Base-by-base conservation (phyloP, 2,113 vertebrate genomes). In the Zootoca vivipara region DNA sequence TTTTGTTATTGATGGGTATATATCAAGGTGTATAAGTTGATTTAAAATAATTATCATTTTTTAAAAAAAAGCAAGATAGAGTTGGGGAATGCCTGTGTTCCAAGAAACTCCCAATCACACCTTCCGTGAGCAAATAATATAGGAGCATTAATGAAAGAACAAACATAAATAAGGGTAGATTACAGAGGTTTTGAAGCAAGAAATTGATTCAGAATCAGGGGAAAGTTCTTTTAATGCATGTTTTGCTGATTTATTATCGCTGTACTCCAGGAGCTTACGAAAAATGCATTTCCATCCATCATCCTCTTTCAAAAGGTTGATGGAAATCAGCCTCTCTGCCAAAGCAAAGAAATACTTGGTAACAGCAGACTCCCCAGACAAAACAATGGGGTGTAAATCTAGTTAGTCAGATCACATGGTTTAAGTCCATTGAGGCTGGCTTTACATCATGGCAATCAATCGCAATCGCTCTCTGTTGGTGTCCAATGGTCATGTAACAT, bases 391-490 rank as follows among this genome's bases (percentile, higher is more conserved):
- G 0, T 84, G 38, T 78, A 87, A 56, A 89, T 82, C 67, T 75
- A 92, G 73, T 90, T 20, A 79, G 40, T 7, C 20, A 56, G 22
- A 67, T 92, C 33, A 65, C 91, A 38, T n/a, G 87, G 4, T 1
- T 46, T 64, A 28, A 7, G 24, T 90, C 83, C 12, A 79, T n/a
- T 83, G 46, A 22, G 87, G 10, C 46, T 87, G 0, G 78, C 89
- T 88, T 95, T 92, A 85, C 28, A 90, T 1, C 69, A 86, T 3
- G 65, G 77, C 83, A 85, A 86, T 74, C 33, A 46, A 9, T 62
- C 80, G 0, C 12, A 78, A 72, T 40, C 87, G 67, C 62, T 79
- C n/a, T 30, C 16, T 33, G 6, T 33, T 7, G 28, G 3, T 80
- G n/a, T 86, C 87, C 13, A 42, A 81, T 91, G n/a, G 7, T 83